Evolutionary conservation across 2,888 invertebrate species (phyloP), one percentile per base, ranked within the genome.

Genomic region (Ectemnius continuus): DNA sequence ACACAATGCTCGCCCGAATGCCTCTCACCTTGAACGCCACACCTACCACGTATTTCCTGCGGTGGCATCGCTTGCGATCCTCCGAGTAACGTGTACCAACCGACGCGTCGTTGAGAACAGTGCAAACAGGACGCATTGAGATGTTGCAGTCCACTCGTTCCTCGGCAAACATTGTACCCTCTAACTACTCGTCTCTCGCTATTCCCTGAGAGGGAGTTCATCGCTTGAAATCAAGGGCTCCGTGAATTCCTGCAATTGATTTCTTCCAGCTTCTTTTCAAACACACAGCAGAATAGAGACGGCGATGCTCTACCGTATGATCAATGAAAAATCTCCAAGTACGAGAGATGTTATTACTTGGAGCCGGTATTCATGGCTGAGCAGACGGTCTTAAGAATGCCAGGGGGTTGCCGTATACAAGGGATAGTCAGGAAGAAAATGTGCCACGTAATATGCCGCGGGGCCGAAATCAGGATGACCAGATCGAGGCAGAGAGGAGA

Each of bases 381-480:
- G 47, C 63, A n/a, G 2, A 47, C 13, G 3, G 73, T 60, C 36
- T 65, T 75, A 68, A 75, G 80, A 76, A 79, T 67, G 75, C 71
- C 73, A 45, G 26, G 69, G 62, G 47, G 26, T 52, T 67, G 69
- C 68, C 63, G 69, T 20, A 46, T 46, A 63, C 67, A 63, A 65
- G 63, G 61, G 76, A 62, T 76, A 71, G 67, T 76, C 71, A 62
- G 23, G 73, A 75, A 78, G 82, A 76, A 85, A 86, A 83, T 83
- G 78, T 83, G 85, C 84, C 80, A 68, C 80, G 84, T 85, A 84
- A 84, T 72, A 73, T 70, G 77, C 78, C 75, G 76, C 78, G 73
- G 78, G 83, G 68, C 74, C 75, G 67, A 78, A 72, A 76, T 70
- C 70, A 79, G 77, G 81, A 84, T 83, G 84, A 85, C 84, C 84